phyloP scores from a whole-genome alignment of 1,140 invertebrate genomes.

The Anthonomus grandis region DNA sequence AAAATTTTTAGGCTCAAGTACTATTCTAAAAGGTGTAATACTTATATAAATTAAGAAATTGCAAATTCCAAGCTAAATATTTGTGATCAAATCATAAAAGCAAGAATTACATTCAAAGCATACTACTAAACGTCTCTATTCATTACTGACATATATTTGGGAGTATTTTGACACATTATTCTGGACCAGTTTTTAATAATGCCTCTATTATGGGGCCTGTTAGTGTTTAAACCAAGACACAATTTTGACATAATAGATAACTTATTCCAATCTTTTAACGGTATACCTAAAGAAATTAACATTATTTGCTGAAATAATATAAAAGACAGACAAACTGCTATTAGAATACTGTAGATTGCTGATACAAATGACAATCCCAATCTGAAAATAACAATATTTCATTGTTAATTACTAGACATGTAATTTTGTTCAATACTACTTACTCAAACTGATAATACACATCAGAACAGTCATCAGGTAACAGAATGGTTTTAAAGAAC shows the following conservation, averaged over 20 bases:
- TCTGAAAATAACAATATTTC: conserved; percentile 34
- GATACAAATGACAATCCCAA: conserved; percentile 41
- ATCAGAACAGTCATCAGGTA: conserved; percentile 70
- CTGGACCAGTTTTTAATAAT: conserved; percentile 38
- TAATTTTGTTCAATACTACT: conserved; percentile 44
- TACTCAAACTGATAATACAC: conserved; percentile 66
- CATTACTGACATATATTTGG: conserved; percentile 6
- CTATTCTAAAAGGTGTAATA: no score
- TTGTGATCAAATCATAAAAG: no score
- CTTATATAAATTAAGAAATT: no score
- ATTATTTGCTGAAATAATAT: conserved; percentile 37
- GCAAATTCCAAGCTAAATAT: no score
- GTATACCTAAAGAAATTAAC: conserved; percentile 38
- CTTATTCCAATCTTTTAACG: conserved; percentile 38
- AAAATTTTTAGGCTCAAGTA: no score
- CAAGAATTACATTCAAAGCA: no score
- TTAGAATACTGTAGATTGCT: conserved; percentile 39
- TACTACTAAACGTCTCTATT: conserved; percentile 13
- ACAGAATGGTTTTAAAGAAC: conserved; percentile 58
- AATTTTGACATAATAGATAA: conserved; percentile 34
- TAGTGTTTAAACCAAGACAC: conserved; percentile 32
- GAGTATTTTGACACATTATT: conserved; percentile 29
- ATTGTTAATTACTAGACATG: not conserved
- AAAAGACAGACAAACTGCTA: conserved; percentile 31
- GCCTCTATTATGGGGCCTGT: conserved; percentile 32